Evolutionary conservation across 1,140 invertebrate species (phyloP).

Genomic region (Vanessa atalanta): DNA sequence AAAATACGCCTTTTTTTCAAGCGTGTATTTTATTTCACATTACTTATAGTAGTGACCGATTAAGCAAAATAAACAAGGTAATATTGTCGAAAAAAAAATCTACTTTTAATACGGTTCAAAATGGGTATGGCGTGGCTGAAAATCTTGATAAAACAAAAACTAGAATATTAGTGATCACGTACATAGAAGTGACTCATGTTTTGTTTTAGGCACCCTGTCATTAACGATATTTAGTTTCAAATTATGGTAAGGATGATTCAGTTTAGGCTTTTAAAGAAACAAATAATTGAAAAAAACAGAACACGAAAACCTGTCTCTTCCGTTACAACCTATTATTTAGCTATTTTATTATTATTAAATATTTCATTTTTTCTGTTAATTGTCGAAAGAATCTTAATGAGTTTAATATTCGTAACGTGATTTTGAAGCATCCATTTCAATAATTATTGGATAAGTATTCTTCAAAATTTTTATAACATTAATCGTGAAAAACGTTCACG

Average conservation of each 20-base stretch:
- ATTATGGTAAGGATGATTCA: background rate
- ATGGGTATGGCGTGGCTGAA: slow-evolving; percentile 16
- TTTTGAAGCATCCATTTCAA: no score
- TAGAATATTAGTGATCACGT: slow-evolving; percentile 30
- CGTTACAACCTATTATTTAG: no score
- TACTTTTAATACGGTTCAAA: background rate
- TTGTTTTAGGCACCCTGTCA: slow-evolving; percentile 27
- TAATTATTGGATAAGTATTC: no score
- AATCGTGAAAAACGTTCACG: no score
- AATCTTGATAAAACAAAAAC: slow-evolving; percentile 21
- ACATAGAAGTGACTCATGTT: slow-evolving; percentile 22
- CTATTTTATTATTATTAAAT: no score
- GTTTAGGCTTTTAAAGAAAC: no score
- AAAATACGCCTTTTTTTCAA: background rate
- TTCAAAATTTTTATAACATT: no score
- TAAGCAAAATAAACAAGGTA: background rate
- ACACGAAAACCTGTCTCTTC: no score
- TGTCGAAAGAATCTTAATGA: no score
- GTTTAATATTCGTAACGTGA: no score
- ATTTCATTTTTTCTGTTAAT: no score
- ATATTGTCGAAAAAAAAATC: background rate
- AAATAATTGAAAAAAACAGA: no score
- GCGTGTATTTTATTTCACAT: background rate
- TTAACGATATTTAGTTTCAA: slow-evolving; percentile 16
- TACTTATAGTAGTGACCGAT: background rate